Conservation (phyloP, 2,888 invertebrate genomes). For the Sericinus montela region DNA sequence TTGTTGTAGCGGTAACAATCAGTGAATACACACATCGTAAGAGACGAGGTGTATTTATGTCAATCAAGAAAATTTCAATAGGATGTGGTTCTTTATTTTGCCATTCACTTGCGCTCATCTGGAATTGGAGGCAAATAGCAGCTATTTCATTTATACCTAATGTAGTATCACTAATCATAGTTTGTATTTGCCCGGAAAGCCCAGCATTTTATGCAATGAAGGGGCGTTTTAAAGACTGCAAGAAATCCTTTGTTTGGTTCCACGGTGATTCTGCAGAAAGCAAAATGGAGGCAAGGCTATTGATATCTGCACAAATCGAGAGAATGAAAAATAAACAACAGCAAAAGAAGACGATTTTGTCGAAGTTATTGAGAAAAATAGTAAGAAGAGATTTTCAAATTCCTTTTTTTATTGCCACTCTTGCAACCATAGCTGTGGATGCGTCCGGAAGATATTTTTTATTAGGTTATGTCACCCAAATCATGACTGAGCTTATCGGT, state of each 20-base stretch:
- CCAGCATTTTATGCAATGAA: constrained; percentile 40
- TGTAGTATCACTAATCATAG: constrained; percentile 25
- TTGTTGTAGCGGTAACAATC: constrained; percentile 33
- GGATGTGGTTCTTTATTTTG: constrained; percentile 35
- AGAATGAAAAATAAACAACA: constrained; percentile 9
- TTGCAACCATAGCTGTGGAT: constrained; percentile 37
- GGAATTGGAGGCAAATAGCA: constrained; percentile 40
- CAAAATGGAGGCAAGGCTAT: constrained; percentile 21
- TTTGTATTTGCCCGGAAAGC: constrained; percentile 43
- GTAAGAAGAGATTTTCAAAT: constrained; percentile 35
- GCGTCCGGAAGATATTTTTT: constrained; percentile 12
- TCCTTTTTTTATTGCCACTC: constrained; percentile 29
- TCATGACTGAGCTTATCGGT: constrained; percentile 34
- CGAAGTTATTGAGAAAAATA: constrained; percentile 23
- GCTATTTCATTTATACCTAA: constrained; percentile 24
- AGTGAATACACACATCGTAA: constrained; percentile 38
- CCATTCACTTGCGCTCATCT: constrained; percentile 33
- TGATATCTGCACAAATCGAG: constrained; percentile 26
- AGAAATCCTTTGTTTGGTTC: constrained; percentile 36
- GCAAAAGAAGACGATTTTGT: neutral
- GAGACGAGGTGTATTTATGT: constrained; percentile 40
- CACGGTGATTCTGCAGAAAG: constrained; percentile 26
- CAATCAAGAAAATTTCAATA: constrained; percentile 30
- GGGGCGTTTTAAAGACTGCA: constrained; percentile 37
- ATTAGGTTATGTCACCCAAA: constrained; percentile 23